Base-by-base conservation (phyloP, 30 jellyfish, hydroid and myxozoan genomes). In the Hydra vulgaris region DNA sequence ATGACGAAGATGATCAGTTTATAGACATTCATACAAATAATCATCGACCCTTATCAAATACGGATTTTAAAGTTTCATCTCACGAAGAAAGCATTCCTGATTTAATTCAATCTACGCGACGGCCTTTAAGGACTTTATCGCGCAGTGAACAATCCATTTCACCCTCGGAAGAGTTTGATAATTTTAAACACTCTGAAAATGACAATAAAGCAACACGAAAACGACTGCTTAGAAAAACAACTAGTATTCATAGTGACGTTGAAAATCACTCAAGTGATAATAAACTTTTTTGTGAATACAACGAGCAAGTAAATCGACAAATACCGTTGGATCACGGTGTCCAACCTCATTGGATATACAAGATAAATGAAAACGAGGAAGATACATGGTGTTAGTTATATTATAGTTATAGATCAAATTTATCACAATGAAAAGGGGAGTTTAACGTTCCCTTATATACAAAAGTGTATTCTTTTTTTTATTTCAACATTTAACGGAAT, bases 371-470 rank as follows among this genome's bases (percentile, higher is more conserved):
- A 24, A 72, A 74, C 54, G 99, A 94, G 20, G 98, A 84, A 18
- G 96, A 94, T 73, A 94, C 99, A 15, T 94, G 99, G 99, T 94
- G 99, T 66, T 94, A 70, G n/a, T n/a, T n/a, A n/a, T n/a, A n/a
- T n/a, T n/a, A n/a, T n/a, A n/a, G n/a, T n/a, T n/a, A n/a, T n/a
- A n/a, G n/a, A n/a, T n/a, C n/a, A n/a, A n/a, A n/a, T n/a, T n/a
- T n/a, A n/a, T n/a, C n/a, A n/a, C n/a, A n/a, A n/a, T n/a, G n/a
- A n/a, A n/a, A n/a, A n/a, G n/a, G n/a, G n/a, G n/a, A n/a, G n/a
- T n/a, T n/a, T n/a, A n/a, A n/a, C n/a, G n/a, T n/a, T n/a, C n/a
- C n/a, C n/a, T n/a, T n/a, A n/a, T n/a, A n/a, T n/a, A n/a, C n/a
- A n/a, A n/a, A n/a, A n/a, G n/a, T n/a, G n/a, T n/a, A n/a, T n/a